phyloP scores from a whole-genome alignment of 2,888 invertebrate genomes.

The Coenonympha arcania region DNA sequence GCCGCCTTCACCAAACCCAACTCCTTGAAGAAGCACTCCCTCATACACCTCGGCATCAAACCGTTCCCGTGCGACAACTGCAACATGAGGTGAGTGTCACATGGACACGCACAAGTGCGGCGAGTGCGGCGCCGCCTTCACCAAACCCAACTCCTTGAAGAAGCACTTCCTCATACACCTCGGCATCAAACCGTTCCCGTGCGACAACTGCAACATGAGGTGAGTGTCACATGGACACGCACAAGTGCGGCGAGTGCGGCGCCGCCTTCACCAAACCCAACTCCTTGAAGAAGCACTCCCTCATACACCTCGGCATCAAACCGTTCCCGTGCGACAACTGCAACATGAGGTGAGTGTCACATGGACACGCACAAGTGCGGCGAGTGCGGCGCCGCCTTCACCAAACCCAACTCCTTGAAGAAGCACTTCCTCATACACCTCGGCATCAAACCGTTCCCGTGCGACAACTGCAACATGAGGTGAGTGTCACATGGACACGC shows the following conservation, averaged over 20 bases:
- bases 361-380: conserved; percentile 65
- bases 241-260: conserved; percentile 77
- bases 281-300: conserved; percentile 76
- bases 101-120: no score
- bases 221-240: conserved; percentile 74
- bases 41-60: no score
- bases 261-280: conserved; percentile 73
- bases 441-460: conserved; percentile 72
- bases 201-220: no score
- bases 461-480: conserved; percentile 66
- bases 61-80: no score
- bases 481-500: no score
- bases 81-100: no score
- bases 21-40: no score
- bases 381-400: conserved; percentile 75
- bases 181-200: no score
- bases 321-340: conserved; percentile 71
- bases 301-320: conserved; percentile 77
- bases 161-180: no score
- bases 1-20: no score
- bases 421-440: conserved; percentile 78
- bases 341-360: conserved; percentile 48
- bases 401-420: conserved; percentile 72
- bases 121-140: no score
- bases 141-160: no score